Base-by-base conservation (phyloP, 1,140 invertebrate genomes). In the Ctenoplectra terminalis region DNA sequence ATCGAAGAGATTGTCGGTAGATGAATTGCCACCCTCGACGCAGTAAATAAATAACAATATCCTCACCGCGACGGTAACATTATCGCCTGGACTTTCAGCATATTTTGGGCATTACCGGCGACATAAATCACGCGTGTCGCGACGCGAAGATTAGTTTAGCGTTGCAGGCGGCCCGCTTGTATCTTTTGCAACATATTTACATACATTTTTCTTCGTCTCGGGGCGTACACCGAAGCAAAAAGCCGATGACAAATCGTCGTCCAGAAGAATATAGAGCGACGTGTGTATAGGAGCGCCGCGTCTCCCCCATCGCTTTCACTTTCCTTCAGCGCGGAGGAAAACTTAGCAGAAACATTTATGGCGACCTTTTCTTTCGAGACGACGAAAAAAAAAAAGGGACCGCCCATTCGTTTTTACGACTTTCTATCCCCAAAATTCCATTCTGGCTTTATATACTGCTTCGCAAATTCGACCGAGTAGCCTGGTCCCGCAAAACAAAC, bases 161-260 rank as follows among this genome's bases (percentile, higher is more conserved):
- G 50, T n/a, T 26, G 50, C 46, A 20, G 26, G 54, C 60, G 31
- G 26, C 37, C 63, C 69, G 72, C 83, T 77, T 64, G 85, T 87
- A 78, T 83, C 60, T 74, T 67, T 26, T 26, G 31, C 67, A 56
- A 60, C 69, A 54, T 87, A 87, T 87, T 87, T 84, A 69, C 82
- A 87, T 79, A 70, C 40, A 76, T 88, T 84, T 84, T 82, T 82
- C 75, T 70, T 52, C 76, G 69, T 72, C 50, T 43, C 43, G 61
- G 69, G 58, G 46, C 40, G 54, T 20, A 23, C 61, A 50, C 43
- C 64, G 48, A n/a, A n/a, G 13, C 56, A 80, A 73, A 73, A 71
- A 72, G 40, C 66, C 60, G 82, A 84, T 86, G 86, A 87, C 85
- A 87, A 87, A 87, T 87, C 82, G 67, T 43, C 63, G 81, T 56